These are phyloP conservation scores for Hartigia nigra DNA, from an alignment of 2,888 invertebrate genomes.

Conservation along the genomic window DNA sequence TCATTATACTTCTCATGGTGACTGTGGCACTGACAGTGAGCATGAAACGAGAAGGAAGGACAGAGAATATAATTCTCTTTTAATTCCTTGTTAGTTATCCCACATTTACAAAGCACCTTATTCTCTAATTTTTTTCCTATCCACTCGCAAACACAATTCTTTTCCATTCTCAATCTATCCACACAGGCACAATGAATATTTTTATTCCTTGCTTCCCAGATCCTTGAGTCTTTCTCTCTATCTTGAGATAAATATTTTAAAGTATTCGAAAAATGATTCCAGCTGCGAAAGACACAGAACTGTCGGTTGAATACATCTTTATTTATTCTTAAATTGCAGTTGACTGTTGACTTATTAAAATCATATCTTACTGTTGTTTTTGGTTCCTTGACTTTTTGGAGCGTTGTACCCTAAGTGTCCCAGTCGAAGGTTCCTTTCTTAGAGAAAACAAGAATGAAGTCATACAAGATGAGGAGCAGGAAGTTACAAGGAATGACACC, in stretches of 20 bases:
- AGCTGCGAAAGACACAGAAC: background rate
- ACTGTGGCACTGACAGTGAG: background rate
- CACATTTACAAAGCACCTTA: background rate
- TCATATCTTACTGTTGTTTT: background rate
- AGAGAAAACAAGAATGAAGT: background rate
- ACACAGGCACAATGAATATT: background rate
- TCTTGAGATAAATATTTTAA: no score
- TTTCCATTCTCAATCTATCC: background rate
- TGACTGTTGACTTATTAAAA: background rate
- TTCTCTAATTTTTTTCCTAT: background rate
- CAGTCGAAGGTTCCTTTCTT: background rate
- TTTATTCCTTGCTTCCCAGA: background rate
- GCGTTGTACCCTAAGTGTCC: background rate
- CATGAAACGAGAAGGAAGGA: background rate
- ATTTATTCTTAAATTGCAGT: background rate
- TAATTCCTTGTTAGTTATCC: background rate
- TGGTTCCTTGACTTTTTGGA: background rate
- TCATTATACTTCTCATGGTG: background rate
- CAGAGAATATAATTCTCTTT: background rate
- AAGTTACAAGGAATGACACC: background rate
- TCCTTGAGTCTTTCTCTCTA: background rate
- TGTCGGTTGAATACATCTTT: background rate
- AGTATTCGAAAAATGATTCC: no score
- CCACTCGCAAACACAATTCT: background rate
- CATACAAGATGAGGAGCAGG: background rate